phyloP scores from a whole-genome alignment of 2,797 vertebrate genomes.

The Pangasius larnaudii region DNA sequence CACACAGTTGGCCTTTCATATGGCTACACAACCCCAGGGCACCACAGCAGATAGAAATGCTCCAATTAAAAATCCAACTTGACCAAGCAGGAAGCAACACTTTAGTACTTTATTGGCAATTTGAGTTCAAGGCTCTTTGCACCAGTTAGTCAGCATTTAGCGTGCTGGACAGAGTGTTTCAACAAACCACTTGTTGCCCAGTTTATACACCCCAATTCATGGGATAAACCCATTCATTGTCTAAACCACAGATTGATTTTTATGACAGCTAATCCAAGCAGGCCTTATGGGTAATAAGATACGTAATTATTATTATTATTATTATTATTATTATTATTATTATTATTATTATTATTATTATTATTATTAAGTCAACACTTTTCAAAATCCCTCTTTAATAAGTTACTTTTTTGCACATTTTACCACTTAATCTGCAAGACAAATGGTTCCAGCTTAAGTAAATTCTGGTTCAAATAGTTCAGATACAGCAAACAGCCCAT shows the following conservation, averaged over 20 bases:
- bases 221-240: neutral
- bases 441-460: neutral
- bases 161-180: slow-evolving; percentile 14
- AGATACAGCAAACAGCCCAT: neutral
- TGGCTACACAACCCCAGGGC: slow-evolving; percentile 72
- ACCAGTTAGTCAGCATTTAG: slow-evolving; percentile 65
- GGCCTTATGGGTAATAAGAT: neutral
- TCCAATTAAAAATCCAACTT: slow-evolving; percentile 72
- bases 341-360: neutral
- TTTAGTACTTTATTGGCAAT: slow-evolving; percentile 69
- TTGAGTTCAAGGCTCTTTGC: slow-evolving; percentile 71
- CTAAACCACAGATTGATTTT: neutral
- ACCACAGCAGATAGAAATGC: slow-evolving; percentile 71
- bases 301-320: neutral
- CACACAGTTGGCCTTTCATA: slow-evolving; percentile 83
- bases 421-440: neutral
- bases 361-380: neutral
- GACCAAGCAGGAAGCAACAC: slow-evolving; percentile 74
- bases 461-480: neutral
- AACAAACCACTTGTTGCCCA: slow-evolving; percentile 28
- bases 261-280: neutral
- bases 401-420: neutral
- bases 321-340: neutral
- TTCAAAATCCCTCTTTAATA: neutral
- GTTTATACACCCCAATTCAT: neutral